phyloP scores from a whole-genome alignment of 2,797 vertebrate genomes.

The Lemur catta region DNA sequence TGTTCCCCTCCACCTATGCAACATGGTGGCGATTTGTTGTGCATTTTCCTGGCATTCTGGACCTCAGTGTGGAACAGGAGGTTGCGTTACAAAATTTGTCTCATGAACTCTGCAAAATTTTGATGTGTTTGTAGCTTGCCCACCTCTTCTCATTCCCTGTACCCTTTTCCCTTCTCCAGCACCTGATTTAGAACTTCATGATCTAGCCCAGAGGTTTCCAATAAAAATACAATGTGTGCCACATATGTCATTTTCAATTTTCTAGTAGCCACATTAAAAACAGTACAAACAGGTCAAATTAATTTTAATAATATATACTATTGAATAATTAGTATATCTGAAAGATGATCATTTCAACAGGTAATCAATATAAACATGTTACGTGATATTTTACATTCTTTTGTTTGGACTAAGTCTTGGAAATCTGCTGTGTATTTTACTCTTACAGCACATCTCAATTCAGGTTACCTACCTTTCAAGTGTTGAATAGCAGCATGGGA shows the following conservation, averaged over 20 bases:
- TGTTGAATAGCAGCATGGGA: not conserved
- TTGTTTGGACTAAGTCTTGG: not conserved
- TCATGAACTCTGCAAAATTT: not conserved
- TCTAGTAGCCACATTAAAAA: not conserved
- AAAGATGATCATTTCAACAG: not conserved
- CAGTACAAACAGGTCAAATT: not conserved
- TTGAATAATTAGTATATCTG: not conserved
- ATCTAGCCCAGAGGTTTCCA: not conserved
- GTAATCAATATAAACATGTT: not conserved
- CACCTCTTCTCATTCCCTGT: not conserved
- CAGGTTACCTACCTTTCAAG: not conserved
- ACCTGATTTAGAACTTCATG: not conserved
- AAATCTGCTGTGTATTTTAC: not conserved
- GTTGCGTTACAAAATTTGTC: not conserved
- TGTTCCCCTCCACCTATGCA: fast-evolving
- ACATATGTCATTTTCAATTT: not conserved
- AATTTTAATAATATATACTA: not conserved
- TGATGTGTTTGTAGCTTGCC: not conserved
- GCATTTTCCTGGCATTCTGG: not conserved
- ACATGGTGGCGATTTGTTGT: not conserved
- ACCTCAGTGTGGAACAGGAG: not conserved
- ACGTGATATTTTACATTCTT: not conserved
- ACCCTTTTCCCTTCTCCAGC: not conserved
- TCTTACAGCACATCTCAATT: not conserved
- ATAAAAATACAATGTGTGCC: not conserved